Evolutionary conservation across 1,140 invertebrate species (phyloP), one percentile per base, ranked within the genome.

Genomic region (Conus ventricosus): DNA sequence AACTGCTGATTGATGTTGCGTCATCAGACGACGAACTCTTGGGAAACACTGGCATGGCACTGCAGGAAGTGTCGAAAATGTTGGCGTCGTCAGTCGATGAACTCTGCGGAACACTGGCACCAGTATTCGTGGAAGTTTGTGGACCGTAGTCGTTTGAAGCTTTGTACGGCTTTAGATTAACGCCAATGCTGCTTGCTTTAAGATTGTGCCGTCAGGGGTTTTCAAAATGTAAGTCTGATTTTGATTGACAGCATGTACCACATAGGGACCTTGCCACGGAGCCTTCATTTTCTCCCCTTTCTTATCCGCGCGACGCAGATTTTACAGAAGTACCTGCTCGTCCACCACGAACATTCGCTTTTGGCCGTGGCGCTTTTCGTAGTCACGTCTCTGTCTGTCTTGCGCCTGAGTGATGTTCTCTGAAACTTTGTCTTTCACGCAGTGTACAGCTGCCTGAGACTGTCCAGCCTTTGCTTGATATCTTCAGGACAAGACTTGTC

Each of bases 251-350:
- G 71, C 71, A 76, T 76, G 71, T 76, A 76, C 71, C 71, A 76
- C 71, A 76, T 76, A 76, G 71, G 71, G 71, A 76, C 71, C 71
- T 76, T 76, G 55, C 78, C 78, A 81, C 78, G 78, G 78, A 81
- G 78, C 78, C 78, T 81, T 81, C 78, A 81, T 81, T 81, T 53
- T 53, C 78, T 27, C 67, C 78, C 78, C 78, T 81, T 81, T 81
- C 39, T 27, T 81, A 81, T 81, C 78, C 78, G 78, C 78, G 78
- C 78, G 51, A 81, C 78, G 78, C 78, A 81, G 78, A 81, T 81
- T 81, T 27, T 25, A 81, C 78, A 81, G 78, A 81, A 81, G 11
- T 81, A 81, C 78, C 78, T 51, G 78, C 78, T 81, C 78, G 78
- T 25, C 39, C n/a, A 51, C 39, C 78, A 51, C 25, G 20, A 81